Conservation (phyloP, 2,888 invertebrate species). For the Labia minor region DNA sequence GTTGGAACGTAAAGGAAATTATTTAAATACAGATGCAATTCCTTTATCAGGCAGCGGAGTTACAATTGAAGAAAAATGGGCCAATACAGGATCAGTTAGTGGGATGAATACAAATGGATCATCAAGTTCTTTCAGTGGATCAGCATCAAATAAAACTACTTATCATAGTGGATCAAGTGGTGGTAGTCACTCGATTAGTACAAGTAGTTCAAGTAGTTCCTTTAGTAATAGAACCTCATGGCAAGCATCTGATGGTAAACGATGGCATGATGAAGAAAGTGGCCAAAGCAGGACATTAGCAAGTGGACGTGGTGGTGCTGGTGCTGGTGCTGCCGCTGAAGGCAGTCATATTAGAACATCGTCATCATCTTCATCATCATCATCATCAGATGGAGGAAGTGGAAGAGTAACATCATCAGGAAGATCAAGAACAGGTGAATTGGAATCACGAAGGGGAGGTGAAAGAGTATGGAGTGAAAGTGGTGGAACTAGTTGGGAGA, state of each 20-base stretch:
- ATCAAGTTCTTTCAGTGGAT: not conserved
- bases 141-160: not conserved
- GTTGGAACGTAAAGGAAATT: not conserved
- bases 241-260: not conserved
- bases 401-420: constrained; percentile 27
- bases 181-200: not conserved
- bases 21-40: not conserved
- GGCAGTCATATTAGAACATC: not conserved
- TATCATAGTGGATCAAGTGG: not conserved
- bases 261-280: not conserved
- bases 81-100: not conserved
- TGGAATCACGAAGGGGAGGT: constrained; percentile 26
- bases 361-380: not conserved
- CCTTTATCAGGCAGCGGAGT: not conserved
- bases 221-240: not conserved
- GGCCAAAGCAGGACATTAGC: not conserved
- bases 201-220: not conserved
- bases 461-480: constrained; percentile 25
- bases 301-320: constrained; percentile 15
- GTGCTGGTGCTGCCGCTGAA: constrained; percentile 21
- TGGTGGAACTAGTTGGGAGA: constrained; percentile 27
- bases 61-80: not conserved
- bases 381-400: constrained; percentile 16
- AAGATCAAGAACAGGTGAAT: constrained; percentile 2
- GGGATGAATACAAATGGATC: not conserved